Evolutionary conservation across 1,140 invertebrate species (phyloP), one percentile per base, ranked within the genome.

Genomic region (Melanaphis sacchari): DNA sequence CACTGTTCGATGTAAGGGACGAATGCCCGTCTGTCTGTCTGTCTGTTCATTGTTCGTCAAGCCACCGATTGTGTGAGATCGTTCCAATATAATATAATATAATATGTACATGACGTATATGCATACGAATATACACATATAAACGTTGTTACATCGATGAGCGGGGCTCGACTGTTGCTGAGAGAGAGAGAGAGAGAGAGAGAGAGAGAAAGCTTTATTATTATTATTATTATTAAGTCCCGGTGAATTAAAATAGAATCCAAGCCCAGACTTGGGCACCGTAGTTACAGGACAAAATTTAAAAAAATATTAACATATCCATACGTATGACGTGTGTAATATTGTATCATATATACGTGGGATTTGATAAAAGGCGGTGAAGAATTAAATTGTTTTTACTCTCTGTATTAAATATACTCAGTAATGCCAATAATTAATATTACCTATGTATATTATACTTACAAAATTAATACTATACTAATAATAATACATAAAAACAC

Each of bases 1-100:
- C 91, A 41, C 46, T 82, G 66, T 46, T 38, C 59, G 41, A 81
- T n/a, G 76, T 40, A 52, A 93, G 81, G 91, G 91, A 93, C 91
- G 43, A 36, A 59, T 36, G 81, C 26, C 81, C 54, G 91, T 92
- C 91, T 54, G 90, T 81, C 52, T 76, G 90, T 76, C 90, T 81
- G 90, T 49, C 31, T 46, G 90, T 82, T 41, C 36, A 82, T 91
- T 91, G 91, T 84, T 82, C 81, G 91, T 85, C 43, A 9, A 31
- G n/a, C 59, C 59, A 26, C 52, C 89, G 54, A 54, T 90, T 54
- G 88, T 54, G 88, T 52, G 88, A 38, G 88, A 54, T 89, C 88
- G 88, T 89, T 89, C 88, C 88, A 89, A 89, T 66, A 90, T 49
- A 46, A 43, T 21, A 18, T 18, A 49, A 49, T 49, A 49, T 85